Percentiles rank a stretch among this genome's conserved stretches.
phyloP scores from a whole-genome alignment of 2,888 invertebrate genomes.

The Beris morrisii region DNA sequence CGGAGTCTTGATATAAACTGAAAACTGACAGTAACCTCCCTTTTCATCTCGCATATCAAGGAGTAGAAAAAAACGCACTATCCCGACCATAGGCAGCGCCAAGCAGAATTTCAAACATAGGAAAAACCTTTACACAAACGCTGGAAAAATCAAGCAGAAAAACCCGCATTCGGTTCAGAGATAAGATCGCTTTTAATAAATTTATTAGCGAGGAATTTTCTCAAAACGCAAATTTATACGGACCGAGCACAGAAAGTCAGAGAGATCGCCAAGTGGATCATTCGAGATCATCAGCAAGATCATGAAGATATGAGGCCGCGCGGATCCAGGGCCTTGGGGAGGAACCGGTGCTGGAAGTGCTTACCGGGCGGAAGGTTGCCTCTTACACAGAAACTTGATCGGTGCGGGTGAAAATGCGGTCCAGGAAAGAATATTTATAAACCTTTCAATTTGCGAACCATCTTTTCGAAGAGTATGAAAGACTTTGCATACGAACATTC shows the following conservation, averaged over 20 bases:
- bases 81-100: slow-evolving; percentile 2
- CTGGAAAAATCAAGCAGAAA: slow-evolving; percentile 18
- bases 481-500: slow-evolving; percentile 24
- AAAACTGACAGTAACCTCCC: slow-evolving; percentile 31
- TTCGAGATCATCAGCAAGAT: slow-evolving; percentile 23
- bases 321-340: not conserved
- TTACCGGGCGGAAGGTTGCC: not conserved
- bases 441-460: slow-evolving; percentile 39
- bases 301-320: slow-evolving; percentile 31
- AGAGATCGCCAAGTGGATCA: slow-evolving; percentile 2
- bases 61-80: slow-evolving; percentile 24
- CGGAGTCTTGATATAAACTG: slow-evolving; percentile 16
- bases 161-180: slow-evolving; percentile 28
- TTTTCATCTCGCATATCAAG: slow-evolving; percentile 23
- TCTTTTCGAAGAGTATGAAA: slow-evolving; percentile 32
- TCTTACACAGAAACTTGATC: slow-evolving; percentile 5
- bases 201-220: slow-evolving; percentile 40
- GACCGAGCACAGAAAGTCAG: not conserved
- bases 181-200: slow-evolving; percentile 40
- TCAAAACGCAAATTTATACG: slow-evolving; percentile 40
- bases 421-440: slow-evolving; percentile 36
- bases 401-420: slow-evolving; percentile 17
- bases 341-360: not conserved
- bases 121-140: not conserved
- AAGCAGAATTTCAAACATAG: not conserved